Percentiles rank a stretch among this genome's conserved stretches.
phyloP scores from a whole-genome alignment of 2,113 vertebrate genomes.

The Hemiscyllium ocellatum region DNA sequence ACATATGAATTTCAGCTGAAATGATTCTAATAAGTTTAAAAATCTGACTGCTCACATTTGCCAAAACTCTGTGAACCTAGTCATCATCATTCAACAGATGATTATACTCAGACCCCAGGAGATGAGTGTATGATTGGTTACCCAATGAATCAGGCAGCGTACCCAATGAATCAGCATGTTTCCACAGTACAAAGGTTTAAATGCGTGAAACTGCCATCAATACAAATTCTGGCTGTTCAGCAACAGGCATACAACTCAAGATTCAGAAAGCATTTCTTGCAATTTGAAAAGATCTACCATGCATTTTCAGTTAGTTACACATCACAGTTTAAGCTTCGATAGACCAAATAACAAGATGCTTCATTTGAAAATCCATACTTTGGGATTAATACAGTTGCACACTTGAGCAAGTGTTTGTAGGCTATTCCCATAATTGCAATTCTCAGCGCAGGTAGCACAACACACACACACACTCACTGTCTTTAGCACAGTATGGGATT shows the following conservation, averaged over 20 bases:
- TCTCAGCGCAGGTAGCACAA: neutral
- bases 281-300: neutral
- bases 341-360: neutral
- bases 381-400: no score
- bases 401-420: no score
- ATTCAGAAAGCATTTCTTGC: neutral
- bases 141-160: neutral
- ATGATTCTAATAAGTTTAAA: conserved; percentile 2
- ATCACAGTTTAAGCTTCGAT: neutral
- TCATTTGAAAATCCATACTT: neutral
- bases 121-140: neutral
- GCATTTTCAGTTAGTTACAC: neutral
- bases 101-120: neutral
- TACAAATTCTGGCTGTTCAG: neutral
- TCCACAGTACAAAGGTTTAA: neutral
- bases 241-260: neutral
- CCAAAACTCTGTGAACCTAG: neutral
- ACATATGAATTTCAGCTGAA: neutral
- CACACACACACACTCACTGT: neutral
- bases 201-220: neutral
- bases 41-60: neutral
- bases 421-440: neutral
- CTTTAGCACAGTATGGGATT: neutral
- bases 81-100: neutral
- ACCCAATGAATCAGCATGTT: neutral